Conservation (phyloP, 1,140 invertebrate species). For the Temnothorax curvispinosus region DNA sequence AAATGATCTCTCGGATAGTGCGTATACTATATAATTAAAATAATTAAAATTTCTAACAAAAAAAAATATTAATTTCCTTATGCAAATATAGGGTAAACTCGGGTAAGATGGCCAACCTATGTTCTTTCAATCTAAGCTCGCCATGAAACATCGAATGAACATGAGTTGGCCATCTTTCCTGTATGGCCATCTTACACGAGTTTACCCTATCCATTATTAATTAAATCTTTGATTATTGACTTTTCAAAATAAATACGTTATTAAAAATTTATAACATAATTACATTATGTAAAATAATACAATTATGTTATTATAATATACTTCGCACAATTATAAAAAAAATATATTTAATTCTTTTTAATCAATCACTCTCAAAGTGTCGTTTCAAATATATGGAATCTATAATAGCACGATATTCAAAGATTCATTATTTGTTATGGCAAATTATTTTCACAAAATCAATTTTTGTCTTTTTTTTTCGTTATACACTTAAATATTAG, state of each 20-base stretch:
- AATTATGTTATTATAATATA: background rate
- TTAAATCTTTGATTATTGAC: background rate
- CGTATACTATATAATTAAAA: background rate
- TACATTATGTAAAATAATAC: background rate
- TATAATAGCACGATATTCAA: background rate
- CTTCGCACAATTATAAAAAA: background rate
- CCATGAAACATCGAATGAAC: too few relatives aligned
- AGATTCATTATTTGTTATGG: background rate
- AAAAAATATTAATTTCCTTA: background rate
- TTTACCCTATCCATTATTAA: background rate
- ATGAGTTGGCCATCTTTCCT: too few relatives aligned
- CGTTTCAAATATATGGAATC: background rate
- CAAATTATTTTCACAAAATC: background rate
- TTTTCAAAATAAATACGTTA: background rate
- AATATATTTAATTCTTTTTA: background rate
- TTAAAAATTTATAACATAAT: background rate
- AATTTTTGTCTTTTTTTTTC: slow-evolving; percentile 35
- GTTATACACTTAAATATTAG: slow-evolving; percentile 11
- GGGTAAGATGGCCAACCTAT: too few relatives aligned
- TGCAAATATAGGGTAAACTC: too few relatives aligned
- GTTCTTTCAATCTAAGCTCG: too few relatives aligned
- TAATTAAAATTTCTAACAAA: background rate
- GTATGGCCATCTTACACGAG: too few relatives aligned
- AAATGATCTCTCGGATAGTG: background rate
- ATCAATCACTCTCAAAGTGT: background rate